Evolutionary conservation across 2,888 invertebrate species (phyloP).

Genomic region (Tipula vernalis): DNA sequence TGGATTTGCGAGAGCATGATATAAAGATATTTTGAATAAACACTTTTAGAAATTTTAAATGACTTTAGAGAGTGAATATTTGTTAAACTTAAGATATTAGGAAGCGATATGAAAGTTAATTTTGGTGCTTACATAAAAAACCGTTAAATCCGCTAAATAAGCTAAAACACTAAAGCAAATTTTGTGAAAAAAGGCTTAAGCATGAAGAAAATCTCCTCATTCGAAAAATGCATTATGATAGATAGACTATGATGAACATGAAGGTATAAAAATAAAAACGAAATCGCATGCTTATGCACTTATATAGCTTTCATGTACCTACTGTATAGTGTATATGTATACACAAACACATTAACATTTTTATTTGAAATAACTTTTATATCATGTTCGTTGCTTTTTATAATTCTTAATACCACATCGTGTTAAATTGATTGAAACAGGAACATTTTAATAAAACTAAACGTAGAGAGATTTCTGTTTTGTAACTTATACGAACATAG

Average conservation of each 20-base stretch:
- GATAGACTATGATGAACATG: not conserved
- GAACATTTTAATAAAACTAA: not conserved
- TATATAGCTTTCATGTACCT: not conserved
- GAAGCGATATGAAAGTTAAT: too few relatives aligned
- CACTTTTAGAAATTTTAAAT: too few relatives aligned
- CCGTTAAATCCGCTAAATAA: too few relatives aligned
- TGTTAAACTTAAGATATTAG: too few relatives aligned
- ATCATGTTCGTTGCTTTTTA: not conserved
- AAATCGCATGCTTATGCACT: not conserved
- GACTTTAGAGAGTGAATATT: too few relatives aligned
- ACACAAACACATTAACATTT: not conserved
- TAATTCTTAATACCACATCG: not conserved
- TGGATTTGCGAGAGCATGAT: too few relatives aligned
- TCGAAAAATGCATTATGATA: not conserved
- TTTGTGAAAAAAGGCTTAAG: not conserved
- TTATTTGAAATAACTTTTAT: not conserved
- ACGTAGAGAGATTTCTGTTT: not conserved
- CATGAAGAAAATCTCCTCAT: not conserved
- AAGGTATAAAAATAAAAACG: not conserved
- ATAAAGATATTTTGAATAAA: too few relatives aligned
- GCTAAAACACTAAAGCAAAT: not conserved
- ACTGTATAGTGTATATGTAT: not conserved
- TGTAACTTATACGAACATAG: not conserved
- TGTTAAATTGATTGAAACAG: slow-evolving; percentile 4
- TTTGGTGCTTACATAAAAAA: too few relatives aligned